Evolutionary conservation across 2,888 invertebrate genomes (phyloP).

Genomic region (Rhamnusium bicolor): DNA sequence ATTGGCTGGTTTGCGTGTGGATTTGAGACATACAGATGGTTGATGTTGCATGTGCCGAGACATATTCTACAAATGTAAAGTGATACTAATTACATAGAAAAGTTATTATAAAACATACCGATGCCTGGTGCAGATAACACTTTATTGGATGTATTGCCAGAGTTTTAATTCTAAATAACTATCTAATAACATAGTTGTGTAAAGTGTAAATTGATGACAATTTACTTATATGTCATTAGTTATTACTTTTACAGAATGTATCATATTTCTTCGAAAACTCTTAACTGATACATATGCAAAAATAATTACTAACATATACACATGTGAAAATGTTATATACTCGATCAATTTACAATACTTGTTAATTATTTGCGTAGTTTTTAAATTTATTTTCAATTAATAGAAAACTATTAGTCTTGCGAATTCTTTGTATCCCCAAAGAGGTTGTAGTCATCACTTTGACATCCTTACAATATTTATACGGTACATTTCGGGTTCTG

Average conservation of each 20-base stretch:
- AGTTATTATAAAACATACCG: conserved; percentile 60
- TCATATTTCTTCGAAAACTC: background rate
- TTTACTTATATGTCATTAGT: background rate
- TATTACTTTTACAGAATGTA: background rate
- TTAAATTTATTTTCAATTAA: no score
- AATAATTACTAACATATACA: no score
- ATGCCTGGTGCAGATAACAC: conserved; percentile 41
- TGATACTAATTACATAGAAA: conserved; percentile 63
- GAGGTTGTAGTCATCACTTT: no score
- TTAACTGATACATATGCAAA: no score
- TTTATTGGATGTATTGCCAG: conserved; percentile 18
- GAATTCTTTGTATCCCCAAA: no score
- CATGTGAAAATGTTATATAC: no score
- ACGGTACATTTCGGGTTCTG: no score
- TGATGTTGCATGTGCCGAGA: conserved; percentile 56
- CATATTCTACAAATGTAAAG: conserved; percentile 60
- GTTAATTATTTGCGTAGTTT: no score
- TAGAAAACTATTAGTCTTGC: no score
- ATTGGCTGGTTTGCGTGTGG: conserved; percentile 58
- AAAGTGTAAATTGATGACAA: background rate
- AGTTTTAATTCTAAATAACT: conserved; percentile 10
- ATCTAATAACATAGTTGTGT: conserved; percentile 4
- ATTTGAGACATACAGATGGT: conserved; percentile 58
- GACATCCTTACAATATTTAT: no score
- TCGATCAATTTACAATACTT: no score